Evolutionary conservation across 2,888 invertebrate genomes (phyloP).

Genomic region (Lasioglossum figueresi): DNA sequence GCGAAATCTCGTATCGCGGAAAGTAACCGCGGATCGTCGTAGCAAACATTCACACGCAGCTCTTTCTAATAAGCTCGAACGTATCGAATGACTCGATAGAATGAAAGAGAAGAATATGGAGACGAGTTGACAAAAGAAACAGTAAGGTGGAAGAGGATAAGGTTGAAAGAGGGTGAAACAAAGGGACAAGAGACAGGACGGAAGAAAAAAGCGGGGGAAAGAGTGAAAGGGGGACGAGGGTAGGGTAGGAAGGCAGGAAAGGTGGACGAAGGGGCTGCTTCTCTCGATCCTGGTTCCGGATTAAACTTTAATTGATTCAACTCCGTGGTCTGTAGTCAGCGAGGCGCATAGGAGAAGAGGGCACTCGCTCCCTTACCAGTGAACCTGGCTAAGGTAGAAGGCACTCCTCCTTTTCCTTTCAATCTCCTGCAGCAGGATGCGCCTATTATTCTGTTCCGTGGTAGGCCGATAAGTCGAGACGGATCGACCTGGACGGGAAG

Average conservation of each 20-base stretch:
- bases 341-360: constrained; percentile 79
- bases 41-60: neutral
- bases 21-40: constrained; percentile 2
- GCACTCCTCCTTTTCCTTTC: constrained; percentile 71
- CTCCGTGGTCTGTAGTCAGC: constrained; percentile 81
- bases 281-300: constrained; percentile 85
- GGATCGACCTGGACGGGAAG: constrained; percentile 63
- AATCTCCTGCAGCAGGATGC: constrained; percentile 75
- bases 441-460: constrained; percentile 76
- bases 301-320: constrained; percentile 87
- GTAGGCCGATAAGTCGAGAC: constrained; percentile 71
- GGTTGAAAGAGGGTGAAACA: constrained; percentile 34
- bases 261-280: constrained; percentile 70
- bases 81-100: neutral
- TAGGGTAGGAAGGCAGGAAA: constrained; percentile 52
- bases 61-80: neutral
- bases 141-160: constrained; percentile 12
- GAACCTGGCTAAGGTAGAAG: constrained; percentile 65
- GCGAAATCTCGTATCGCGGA: neutral
- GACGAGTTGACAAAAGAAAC: constrained; percentile 23
- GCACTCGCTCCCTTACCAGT: constrained; percentile 71
- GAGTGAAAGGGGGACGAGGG: constrained; percentile 39
- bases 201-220: constrained; percentile 39
- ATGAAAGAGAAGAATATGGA: constrained; percentile 35
- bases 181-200: constrained; percentile 24